Evolutionary conservation across 1,140 invertebrate genomes (phyloP), one percentile per base, ranked within the genome.

Genomic region (Pseudoatta argentina): DNA sequence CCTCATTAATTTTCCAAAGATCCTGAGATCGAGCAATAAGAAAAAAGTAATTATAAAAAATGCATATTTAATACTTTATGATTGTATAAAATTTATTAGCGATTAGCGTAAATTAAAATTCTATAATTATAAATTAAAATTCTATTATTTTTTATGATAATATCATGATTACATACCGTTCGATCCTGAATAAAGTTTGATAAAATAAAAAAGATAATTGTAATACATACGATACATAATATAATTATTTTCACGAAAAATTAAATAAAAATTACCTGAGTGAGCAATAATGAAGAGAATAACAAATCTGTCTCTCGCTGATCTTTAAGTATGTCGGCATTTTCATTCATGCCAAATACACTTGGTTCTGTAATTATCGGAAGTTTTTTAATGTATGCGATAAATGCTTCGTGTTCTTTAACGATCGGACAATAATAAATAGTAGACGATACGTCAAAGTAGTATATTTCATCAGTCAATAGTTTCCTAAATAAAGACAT

Each of bases 311-410:
- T 98, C 94, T 99, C 98, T 79, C 97, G 96, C 94, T 98, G 97
- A 93, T 99, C 98, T 95, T 99, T 99, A 88, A 98, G 97, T 88
- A 99, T 99, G 94, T 99, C 98, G 1, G 98, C 98, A 95, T 99
- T 99, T 83, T 97, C 96, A 94, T 99, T 97, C 97, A 99, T 98
- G 27, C 98, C 98, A 95, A 99, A 99, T 63, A 99, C 97, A 89
- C 97, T 97, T 0, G 98, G 98, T 66, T 97, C 96, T 0, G 98
- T 97, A 39, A 97, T 97, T 27, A 97, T 95, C 0, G 98, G 98
- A 87, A 99, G 95, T 18, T 96, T 96, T 39, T 96, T 97, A 0
- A 98, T 98, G 92, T 98, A 98, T 67, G 96, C 96, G 14, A 99
- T 92, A 94, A 97, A 98, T 8, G 96, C 96, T 0, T 98, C 96